phyloP scores from a whole-genome alignment of 2,888 invertebrate genomes.

The Tetheella fluctuosa region DNA sequence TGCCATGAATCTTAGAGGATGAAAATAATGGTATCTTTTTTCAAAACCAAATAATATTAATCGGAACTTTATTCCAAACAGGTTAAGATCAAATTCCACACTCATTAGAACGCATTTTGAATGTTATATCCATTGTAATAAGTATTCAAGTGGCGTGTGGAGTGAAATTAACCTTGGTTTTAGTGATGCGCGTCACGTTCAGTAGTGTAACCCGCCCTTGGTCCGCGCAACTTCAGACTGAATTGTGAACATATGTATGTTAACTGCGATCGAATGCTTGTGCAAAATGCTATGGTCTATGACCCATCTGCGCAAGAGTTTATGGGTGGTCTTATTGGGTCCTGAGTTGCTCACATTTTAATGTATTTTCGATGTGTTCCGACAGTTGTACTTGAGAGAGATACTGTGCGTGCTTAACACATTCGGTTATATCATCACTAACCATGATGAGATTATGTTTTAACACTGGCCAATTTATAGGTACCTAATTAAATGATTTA shows the following conservation, averaged over 20 bases:
- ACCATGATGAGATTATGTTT: too few species aligned
- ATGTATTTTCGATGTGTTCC: too few species aligned
- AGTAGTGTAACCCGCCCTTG: conserved; percentile 17
- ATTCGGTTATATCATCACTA: too few species aligned
- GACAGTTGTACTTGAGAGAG: too few species aligned
- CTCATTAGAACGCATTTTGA: background rate
- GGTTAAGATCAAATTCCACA: background rate
- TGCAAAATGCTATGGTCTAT: conserved; percentile 2
- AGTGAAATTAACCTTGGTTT: conserved; percentile 8
- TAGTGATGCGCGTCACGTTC: conserved; percentile 12
- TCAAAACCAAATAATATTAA: background rate
- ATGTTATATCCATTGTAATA: background rate
- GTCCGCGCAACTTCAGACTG: conserved; percentile 9
- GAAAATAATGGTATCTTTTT: background rate
- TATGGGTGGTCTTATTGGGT: background rate
- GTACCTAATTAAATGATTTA: too few species aligned
- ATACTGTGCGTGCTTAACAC: too few species aligned
- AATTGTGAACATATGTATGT: background rate
- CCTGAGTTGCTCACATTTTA: background rate
- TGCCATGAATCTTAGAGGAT: too few species aligned
- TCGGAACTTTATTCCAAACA: background rate
- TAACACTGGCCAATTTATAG: too few species aligned
- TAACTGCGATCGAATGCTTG: conserved; percentile 4
- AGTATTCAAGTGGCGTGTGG: background rate
- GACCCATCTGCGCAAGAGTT: background rate